These are phyloP conservation scores for Trogon surrucura DNA, from an alignment of 2,113 vertebrate species.

Conservation along the genomic window DNA sequence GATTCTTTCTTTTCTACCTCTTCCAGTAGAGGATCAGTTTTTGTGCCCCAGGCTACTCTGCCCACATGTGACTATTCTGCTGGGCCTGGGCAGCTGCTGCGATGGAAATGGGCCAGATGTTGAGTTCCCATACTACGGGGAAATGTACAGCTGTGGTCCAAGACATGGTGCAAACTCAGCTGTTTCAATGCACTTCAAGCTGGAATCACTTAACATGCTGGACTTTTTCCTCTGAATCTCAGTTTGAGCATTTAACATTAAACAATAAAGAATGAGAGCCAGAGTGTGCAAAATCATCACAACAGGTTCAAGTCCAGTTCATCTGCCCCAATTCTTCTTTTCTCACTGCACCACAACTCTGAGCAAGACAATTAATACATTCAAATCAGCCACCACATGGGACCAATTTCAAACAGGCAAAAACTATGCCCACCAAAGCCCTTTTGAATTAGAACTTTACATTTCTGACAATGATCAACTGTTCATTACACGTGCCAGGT, in stretches of 20 bases:
- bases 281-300: not conserved
- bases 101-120: not conserved
- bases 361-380: not conserved
- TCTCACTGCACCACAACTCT: not conserved
- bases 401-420: not conserved
- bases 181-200: not conserved
- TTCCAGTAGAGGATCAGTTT: not conserved
- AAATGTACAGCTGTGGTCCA: not conserved
- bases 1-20: not conserved
- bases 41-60: not conserved
- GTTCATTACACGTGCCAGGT: rapidly evolving
- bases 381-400: not conserved
- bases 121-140: not conserved
- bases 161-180: not conserved
- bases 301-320: not conserved
- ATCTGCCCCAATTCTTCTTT: not conserved
- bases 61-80: not conserved
- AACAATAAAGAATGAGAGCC: not conserved
- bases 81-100: not conserved
- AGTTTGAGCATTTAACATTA: not conserved
- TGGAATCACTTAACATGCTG: not conserved
- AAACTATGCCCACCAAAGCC: not conserved
- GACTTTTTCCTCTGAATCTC: not conserved
- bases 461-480: not conserved
- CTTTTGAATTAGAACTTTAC: not conserved